Base-by-base conservation (phyloP, 1,140 invertebrate species). In the Ditylenchus dipsaci region DNA sequence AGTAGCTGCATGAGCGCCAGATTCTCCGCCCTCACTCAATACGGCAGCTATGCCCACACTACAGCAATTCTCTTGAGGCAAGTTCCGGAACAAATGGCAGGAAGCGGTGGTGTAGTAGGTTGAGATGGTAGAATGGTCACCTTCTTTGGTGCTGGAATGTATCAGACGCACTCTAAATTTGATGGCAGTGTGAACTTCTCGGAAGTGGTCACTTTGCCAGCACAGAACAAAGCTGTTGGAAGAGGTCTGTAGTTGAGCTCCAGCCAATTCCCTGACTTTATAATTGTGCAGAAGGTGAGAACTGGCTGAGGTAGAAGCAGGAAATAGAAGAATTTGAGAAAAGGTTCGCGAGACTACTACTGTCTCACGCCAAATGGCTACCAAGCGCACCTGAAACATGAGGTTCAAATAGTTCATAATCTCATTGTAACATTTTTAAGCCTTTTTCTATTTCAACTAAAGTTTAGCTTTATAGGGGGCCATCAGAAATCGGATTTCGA, bases 331-430 rank as follows among this genome's bases (percentile, higher is more conserved):
- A 19, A 71, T 64, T 58, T 78, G 73, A 23, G 19, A 64, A 17
- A 76, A 72, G 0, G 57, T 56, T 33, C 45, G 43, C 9, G 75
- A 76, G 23, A 72, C 69, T 8, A 76, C 56, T 7, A 74, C 61
- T 47, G 47, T 68, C 27, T 78, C 72, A 7, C 75, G 65, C 75
- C 75, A 76, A 45, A 76, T 59, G 8, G 72, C 75, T 19, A 63
- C 76, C 13, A 76, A 61, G 30, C 75, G 59, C 13, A 75, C 30
- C 69, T 70, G 15, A 72, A 78, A 65, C 11, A 5, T 59, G 43
- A n/a, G n/a, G n/a, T n/a, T n/a, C n/a, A n/a, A n/a, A n/a, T n/a
- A n/a, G n/a, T n/a, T n/a, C n/a, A n/a, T n/a, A n/a, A n/a, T n/a
- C n/a, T n/a, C n/a, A n/a, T n/a, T n/a, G n/a, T n/a, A n/a, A n/a